Evolutionary conservation across 2,113 vertebrate genomes (phyloP).

Genomic region (Mesocricetus auratus): DNA sequence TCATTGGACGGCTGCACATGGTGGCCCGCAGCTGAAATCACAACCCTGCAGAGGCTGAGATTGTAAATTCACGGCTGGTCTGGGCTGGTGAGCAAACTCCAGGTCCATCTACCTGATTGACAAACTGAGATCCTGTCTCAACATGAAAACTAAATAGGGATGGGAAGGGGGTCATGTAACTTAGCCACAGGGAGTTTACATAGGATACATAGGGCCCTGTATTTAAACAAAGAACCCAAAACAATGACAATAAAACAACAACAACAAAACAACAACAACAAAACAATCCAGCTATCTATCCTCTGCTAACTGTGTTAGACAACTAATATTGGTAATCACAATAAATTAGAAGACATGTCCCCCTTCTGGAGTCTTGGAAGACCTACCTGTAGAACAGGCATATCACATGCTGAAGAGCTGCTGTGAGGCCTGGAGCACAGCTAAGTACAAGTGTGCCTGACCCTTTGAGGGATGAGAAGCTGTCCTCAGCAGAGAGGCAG

Average conservation of each 20-base stretch:
- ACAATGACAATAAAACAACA: no score
- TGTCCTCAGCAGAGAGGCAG: background rate
- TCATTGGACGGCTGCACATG: background rate
- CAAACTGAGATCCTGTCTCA: background rate
- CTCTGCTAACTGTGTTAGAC: background rate
- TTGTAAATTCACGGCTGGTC: background rate
- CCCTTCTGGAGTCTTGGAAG: background rate
- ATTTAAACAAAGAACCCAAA: background rate
- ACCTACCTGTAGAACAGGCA: background rate
- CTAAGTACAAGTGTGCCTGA: background rate
- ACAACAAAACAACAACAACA: no score
- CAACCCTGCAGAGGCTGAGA: background rate
- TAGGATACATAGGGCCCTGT: background rate
- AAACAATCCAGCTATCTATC: background rate
- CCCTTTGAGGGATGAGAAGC: background rate
- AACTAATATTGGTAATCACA: background rate
- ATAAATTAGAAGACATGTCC: slow-evolving; percentile 1
- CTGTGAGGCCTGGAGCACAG: background rate
- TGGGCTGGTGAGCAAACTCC: background rate
- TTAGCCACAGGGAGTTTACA: no score
- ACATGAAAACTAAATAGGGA: background rate
- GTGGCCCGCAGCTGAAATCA: background rate
- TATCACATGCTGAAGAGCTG: background rate
- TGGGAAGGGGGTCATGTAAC: background rate
- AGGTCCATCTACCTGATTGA: background rate